phyloP scores from a whole-genome alignment of 2,113 vertebrate genomes.

The Nibea coibor region DNA sequence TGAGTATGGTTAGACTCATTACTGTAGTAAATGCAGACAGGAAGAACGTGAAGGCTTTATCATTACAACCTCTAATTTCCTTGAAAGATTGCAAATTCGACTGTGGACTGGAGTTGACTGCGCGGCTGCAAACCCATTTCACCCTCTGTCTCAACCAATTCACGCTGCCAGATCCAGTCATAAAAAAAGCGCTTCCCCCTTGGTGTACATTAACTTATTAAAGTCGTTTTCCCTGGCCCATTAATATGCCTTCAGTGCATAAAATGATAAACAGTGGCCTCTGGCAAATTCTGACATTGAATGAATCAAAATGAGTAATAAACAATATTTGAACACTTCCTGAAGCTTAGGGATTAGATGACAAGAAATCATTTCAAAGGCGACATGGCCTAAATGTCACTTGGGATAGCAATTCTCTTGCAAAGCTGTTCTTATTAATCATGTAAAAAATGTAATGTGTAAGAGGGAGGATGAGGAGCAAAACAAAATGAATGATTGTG shows the following conservation, averaged over 20 bases:
- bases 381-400: constrained; percentile 56
- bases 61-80: constrained; percentile 63
- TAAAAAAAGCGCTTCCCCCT: constrained; percentile 48
- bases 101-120: constrained; percentile 37
- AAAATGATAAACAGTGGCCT: constrained; percentile 63
- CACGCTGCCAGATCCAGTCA: constrained; percentile 47
- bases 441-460: constrained; percentile 14
- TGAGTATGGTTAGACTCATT: constrained; percentile 39
- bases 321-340: constrained; percentile 56
- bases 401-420: constrained; percentile 38
- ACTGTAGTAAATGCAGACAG: constrained; percentile 42
- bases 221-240: constrained; percentile 55
- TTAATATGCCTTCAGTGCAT: constrained; percentile 61
- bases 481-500: constrained; percentile 25
- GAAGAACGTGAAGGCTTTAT: constrained; percentile 47
- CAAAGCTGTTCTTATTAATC: constrained; percentile 47
- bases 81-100: constrained; percentile 63
- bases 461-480: constrained; percentile 3
- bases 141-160: constrained; percentile 58
- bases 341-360: constrained; percentile 20
- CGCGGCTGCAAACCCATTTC: constrained; percentile 54
- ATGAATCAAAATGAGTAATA: constrained; percentile 63
- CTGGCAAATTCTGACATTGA: constrained; percentile 40
- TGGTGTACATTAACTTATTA: constrained; percentile 65
- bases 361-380: constrained; percentile 55